Conservation (phyloP, 2,797 vertebrate genomes). For the Carapus acus region DNA sequence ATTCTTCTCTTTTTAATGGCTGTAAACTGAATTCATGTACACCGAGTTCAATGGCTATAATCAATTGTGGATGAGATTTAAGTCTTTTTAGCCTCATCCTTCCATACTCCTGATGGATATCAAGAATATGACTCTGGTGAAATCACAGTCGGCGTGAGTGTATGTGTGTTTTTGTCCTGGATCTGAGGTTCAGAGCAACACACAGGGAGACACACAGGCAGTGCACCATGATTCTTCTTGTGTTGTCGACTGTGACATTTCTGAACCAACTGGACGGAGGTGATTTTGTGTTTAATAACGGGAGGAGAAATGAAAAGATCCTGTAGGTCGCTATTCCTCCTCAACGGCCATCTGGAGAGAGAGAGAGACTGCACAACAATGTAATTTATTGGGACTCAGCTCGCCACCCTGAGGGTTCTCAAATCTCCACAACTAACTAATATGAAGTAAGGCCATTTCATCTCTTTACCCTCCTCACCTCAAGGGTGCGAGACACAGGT, state of each 20-base stretch:
- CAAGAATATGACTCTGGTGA: conserved; percentile 27
- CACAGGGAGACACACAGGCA: conserved; percentile 31
- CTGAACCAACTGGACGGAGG: conserved; percentile 55
- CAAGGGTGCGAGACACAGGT: conserved; percentile 63
- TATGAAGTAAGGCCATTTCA: conserved; percentile 65
- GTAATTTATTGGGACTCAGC: conserved; percentile 64
- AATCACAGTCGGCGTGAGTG: conserved; percentile 32
- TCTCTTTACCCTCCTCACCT: conserved; percentile 58
- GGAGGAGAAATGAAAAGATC: conserved; percentile 72
- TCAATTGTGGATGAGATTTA: conserved; percentile 64
- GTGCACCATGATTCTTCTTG: conserved; percentile 37
- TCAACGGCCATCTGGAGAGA: conserved; percentile 67
- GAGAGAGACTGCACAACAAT: conserved; percentile 57
- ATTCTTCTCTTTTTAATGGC: conserved; percentile 70
- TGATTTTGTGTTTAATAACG: conserved; percentile 71
- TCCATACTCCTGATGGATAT: conserved; percentile 36
- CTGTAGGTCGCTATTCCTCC: conserved; percentile 65
- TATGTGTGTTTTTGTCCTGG: conserved; percentile 15
- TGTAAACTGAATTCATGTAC: conserved; percentile 68
- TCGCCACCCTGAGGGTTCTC: conserved; percentile 47
- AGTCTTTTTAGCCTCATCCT: conserved; percentile 51
- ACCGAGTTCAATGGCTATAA: conserved; percentile 52
- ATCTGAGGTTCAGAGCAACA: conserved; percentile 32
- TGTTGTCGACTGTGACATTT: conserved; percentile 48
- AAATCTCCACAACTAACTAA: conserved; percentile 58